Evolutionary conservation across 2,888 invertebrate genomes (phyloP), one percentile per base, ranked within the genome.

Genomic region (Diadromus collaris): DNA sequence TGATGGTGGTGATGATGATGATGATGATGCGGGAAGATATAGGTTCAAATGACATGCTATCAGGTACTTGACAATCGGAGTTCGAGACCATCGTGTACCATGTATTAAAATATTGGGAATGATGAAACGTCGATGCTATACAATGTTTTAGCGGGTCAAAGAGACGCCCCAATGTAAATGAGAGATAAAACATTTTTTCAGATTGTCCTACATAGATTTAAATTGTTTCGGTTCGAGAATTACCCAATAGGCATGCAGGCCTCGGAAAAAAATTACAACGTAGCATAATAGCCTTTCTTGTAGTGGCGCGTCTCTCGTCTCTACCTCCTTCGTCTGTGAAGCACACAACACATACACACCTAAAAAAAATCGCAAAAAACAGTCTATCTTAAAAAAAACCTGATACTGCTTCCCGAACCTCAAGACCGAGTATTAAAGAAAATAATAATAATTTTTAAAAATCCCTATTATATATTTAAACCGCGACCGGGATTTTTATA

Each of bases 401-500:
- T 10, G 58, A 29, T 21, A 4, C 29, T 44, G 5, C 58, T 56
- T 41, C 38, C 21, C 38, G 19, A 58, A 9, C 13, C 34, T 64
- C 51, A 27, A 61, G 46, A 41, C 38, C 68, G 56, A 32, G 38
- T 38, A 38, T 38, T 13, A 46, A 46, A 19, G n/a, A 19, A 46
- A 19, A 5, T 6, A 46, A 46, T 19, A 46, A 46, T 1, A 46
- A 46, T 19, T 44, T 44, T 44, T n/a, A 56, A 32, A 61, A 65
- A 65, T 60, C 60, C 29, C 29, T 16, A 54, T 73, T 48, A 71
- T 13, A n/a, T 32, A 38, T 67, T 61, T 75, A 54, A 51, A 51
- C 21, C 24, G 48, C 51, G 48, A 60, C 76, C 72, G 80, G 76
- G 83, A 81, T 88, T 88, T 88, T 86, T 86, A 85, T 84, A 84